Base-by-base conservation (phyloP, 2,113 vertebrate species). In the Perca fluviatilis region DNA sequence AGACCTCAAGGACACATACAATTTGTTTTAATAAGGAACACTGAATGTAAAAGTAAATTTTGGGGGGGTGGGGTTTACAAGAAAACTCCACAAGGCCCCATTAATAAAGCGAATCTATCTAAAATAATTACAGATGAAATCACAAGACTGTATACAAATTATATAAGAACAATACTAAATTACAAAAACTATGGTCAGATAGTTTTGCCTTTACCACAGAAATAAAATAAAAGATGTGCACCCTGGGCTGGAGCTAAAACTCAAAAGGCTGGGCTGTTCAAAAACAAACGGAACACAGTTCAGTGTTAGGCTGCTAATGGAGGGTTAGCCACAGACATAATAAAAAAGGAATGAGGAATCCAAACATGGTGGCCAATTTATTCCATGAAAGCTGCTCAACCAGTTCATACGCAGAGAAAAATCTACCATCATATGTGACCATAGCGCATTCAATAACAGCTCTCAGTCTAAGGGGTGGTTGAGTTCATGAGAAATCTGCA, bases 271-370 rank as follows among this genome's bases (percentile, higher is more conserved):
- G 1, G 1, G 12, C 56, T 15, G 49, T 73, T 77, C 16, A 73
- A 18, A 68, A 67, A 74, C 19, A 58, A 54, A 63, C 50, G 21
- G 18, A 62, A 33, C 33, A 12, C 40, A 46, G 23, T 6, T 74
- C 63, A 70, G 43, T 74, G 57, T 79, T 69, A 36, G 23, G 50
- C 63, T 77, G 57, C 83, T 85, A 77, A 77, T 83, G 62, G 57
- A 69, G 51, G 60, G 50, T 72, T 23, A 66, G 33, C 51, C 62
- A 69, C 50, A 84, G 21, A 69, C 11, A n/a, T 68, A 50, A 40
- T 65, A 79, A 79, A 79, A 27, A 79, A 62, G 62, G 40, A 61
- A 62, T 43, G 25, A 73, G 47, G 6, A 67, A 49, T 67, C n/a
- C 30, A 69, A 75, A 58, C 57, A 72, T 46, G 43, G 43, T 43